These are phyloP conservation scores for Apis mellifera DNA, from an alignment of 1,140 invertebrate species.

Conservation along the genomic window Amel_HAv3.1 CM009937.2:8379501-8380000, in stretches of 20 bases:
- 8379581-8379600: too few relatives aligned
- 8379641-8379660: background rate
- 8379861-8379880: too few relatives aligned
- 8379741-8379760: background rate
- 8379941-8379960: too few relatives aligned
- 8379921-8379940: too few relatives aligned
- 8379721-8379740: background rate
- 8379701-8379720: background rate
- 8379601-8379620: background rate
- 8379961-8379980: too few relatives aligned
- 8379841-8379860: too few relatives aligned
- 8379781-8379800: background rate
- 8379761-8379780: background rate
- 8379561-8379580: constrained; percentile 33
- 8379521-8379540: constrained; percentile 31
- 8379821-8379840: background rate
- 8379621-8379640: background rate
- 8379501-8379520: constrained; percentile 48
- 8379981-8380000: too few relatives aligned
- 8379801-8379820: too few relatives aligned
- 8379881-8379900: too few relatives aligned
- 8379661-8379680: background rate
- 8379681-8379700: too few relatives aligned
- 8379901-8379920: too few relatives aligned
- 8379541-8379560: background rate